Percentiles rank a stretch among this genome's conserved stretches.
phyloP scores from a whole-genome alignment of 2,888 invertebrate genomes.

The Spodoptera littoralis region DNA sequence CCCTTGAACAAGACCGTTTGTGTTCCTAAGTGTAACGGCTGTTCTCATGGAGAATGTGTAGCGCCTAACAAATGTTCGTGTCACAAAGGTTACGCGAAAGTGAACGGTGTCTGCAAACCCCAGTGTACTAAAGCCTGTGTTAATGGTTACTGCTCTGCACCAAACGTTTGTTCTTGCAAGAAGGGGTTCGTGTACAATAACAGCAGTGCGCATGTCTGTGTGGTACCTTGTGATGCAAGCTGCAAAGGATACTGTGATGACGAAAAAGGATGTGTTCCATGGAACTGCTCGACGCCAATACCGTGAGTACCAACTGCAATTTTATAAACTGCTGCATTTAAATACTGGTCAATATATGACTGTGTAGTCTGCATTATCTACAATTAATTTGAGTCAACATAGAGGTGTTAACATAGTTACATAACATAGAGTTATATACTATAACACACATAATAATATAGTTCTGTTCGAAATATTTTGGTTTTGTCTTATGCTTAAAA shows the following conservation, averaged over 20 bases:
- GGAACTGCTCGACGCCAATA: slow-evolving; percentile 39
- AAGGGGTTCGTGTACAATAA: slow-evolving; percentile 56
- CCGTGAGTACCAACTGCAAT: slow-evolving; percentile 37
- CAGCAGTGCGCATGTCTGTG: slow-evolving; percentile 37
- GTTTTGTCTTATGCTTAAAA: too few relatives aligned
- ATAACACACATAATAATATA: too few relatives aligned
- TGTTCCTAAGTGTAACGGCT: slow-evolving; percentile 48
- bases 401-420: too few relatives aligned
- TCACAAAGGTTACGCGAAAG: slow-evolving; percentile 66
- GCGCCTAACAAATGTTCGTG: slow-evolving; percentile 82
- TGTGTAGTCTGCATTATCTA: too few relatives aligned
- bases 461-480: too few relatives aligned
- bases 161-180: slow-evolving; percentile 57
- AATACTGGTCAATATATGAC: too few relatives aligned
- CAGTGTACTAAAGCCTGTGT: slow-evolving; percentile 52
- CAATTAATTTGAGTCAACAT: too few relatives aligned
- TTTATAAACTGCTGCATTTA: neutral
- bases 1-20: slow-evolving; percentile 56
- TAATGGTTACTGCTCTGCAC: slow-evolving; percentile 59
- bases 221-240: slow-evolving; percentile 37
- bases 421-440: too few relatives aligned
- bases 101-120: slow-evolving; percentile 50
- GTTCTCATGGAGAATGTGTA: slow-evolving; percentile 67
- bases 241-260: slow-evolving; percentile 51
- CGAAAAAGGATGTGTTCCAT: slow-evolving; percentile 37